Percentiles rank a stretch among this genome's conserved stretches.
These are phyloP conservation scores for Andrena flavipes DNA, from an alignment of 2,888 invertebrate genomes.

Conservation along the genomic window DNA sequence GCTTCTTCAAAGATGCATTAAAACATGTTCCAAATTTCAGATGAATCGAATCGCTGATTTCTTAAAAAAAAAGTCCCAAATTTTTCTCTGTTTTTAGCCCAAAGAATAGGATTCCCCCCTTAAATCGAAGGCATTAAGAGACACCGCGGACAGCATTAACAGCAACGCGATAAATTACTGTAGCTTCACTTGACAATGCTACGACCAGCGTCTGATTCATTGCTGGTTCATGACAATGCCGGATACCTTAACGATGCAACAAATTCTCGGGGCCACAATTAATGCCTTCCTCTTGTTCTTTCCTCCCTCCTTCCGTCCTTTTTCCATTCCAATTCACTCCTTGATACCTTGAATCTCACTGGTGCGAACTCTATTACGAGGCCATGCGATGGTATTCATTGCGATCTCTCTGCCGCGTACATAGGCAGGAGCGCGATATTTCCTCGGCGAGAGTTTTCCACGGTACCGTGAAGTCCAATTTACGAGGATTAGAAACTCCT, in stretches of 20 bases:
- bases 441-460: slow-evolving; percentile 58
- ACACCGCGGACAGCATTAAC: slow-evolving; percentile 46
- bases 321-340: slow-evolving; percentile 9
- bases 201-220: slow-evolving; percentile 47
- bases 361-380: slow-evolving; percentile 25
- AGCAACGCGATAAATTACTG: slow-evolving; percentile 49
- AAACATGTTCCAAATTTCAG: no score
- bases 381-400: slow-evolving; percentile 23
- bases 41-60: no score
- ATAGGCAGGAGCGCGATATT: slow-evolving; percentile 41
- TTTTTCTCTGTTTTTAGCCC: no score
- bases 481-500: slow-evolving; percentile 57
- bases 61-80: no score
- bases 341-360: slow-evolving; percentile 23
- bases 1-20: no score
- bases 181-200: slow-evolving; percentile 57
- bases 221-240: slow-evolving; percentile 50
- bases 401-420: slow-evolving; percentile 23
- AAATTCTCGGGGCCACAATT: slow-evolving; percentile 54
- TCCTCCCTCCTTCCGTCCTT: neutral
- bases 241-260: slow-evolving; percentile 59
- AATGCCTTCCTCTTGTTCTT: slow-evolving; percentile 50
- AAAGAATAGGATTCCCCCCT: no score
- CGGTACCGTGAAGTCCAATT: slow-evolving; percentile 31
- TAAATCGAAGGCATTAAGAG: slow-evolving; percentile 42